phyloP scores from a whole-genome alignment of 2,113 vertebrate genomes.

The Eclectus roratus region DNA sequence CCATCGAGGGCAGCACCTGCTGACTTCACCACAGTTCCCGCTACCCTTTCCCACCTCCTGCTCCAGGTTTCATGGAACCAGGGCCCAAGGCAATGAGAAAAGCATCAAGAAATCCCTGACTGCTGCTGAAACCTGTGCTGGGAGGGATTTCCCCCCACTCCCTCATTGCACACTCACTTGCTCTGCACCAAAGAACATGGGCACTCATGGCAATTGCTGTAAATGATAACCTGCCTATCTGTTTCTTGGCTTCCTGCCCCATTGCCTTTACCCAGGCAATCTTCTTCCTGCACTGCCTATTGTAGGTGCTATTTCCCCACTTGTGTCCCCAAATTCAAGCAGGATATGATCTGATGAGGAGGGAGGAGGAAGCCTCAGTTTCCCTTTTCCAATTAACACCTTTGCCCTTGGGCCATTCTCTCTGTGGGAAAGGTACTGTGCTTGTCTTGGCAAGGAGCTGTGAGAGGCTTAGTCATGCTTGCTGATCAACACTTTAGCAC shows the following conservation, averaged over 20 bases:
- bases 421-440: neutral
- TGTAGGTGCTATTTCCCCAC: neutral
- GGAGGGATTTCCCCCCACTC: neutral
- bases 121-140: neutral
- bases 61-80: neutral
- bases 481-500: neutral
- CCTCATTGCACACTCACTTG: neutral
- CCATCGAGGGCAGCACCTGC: accelerated
- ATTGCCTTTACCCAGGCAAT: neutral
- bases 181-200: neutral
- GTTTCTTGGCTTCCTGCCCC: neutral
- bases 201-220: neutral
- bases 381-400: neutral
- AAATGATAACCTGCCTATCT: neutral
- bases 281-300: neutral
- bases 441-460: neutral
- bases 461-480: neutral
- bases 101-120: neutral
- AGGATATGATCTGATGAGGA: neutral
- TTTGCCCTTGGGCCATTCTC: neutral
- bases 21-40: neutral
- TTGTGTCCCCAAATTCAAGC: neutral
- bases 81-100: neutral
- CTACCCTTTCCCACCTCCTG: neutral
- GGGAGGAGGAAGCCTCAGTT: neutral